phyloP scores from a whole-genome alignment of 2,113 vertebrate species.

The Sinocyclocheilus anophthalmus region DNA sequence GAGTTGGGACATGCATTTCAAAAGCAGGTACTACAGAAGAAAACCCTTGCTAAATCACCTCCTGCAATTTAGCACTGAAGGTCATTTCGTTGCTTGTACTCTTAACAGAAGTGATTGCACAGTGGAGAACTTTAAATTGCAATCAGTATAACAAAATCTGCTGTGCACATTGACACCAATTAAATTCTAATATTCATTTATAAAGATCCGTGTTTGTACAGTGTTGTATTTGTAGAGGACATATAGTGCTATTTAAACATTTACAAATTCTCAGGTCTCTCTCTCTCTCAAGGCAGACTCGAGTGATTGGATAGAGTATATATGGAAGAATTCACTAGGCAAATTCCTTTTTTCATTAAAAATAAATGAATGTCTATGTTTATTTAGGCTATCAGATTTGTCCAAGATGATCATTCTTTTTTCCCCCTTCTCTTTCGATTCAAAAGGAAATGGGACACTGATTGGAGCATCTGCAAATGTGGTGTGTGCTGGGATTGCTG shows the following conservation, averaged over 20 bases:
- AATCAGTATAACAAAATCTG: constrained; percentile 32
- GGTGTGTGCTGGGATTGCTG: constrained; percentile 95
- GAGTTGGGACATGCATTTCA: constrained; percentile 25
- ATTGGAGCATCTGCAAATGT: constrained; percentile 97
- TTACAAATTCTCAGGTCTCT: neutral
- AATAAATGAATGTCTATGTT: constrained; percentile 9
- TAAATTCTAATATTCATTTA: constrained; percentile 8
- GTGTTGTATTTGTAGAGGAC: constrained; percentile 23
- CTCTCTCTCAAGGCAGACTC: neutral
- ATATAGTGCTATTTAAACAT: constrained; percentile 28
- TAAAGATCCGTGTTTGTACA: constrained; percentile 17
- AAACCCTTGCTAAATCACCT: neutral
- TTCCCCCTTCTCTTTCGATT: neutral
- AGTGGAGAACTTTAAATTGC: constrained; percentile 25
- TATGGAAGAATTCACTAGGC: neutral
- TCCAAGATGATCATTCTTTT: neutral
- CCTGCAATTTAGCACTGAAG: constrained; percentile 11
- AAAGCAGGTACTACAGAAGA: constrained; percentile 1
- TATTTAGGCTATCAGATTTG: neutral
- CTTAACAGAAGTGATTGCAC: constrained; percentile 37
- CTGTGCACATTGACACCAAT: neutral
- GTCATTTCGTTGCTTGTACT: constrained; percentile 20
- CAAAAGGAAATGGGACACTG: constrained; percentile 92
- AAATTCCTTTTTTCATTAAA: constrained; percentile 19
- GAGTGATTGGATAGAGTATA: constrained; percentile 8